Evolutionary conservation across 2,113 vertebrate genomes (phyloP), one percentile per base, ranked within the genome.

Genomic region (Saguinus midas): DNA sequence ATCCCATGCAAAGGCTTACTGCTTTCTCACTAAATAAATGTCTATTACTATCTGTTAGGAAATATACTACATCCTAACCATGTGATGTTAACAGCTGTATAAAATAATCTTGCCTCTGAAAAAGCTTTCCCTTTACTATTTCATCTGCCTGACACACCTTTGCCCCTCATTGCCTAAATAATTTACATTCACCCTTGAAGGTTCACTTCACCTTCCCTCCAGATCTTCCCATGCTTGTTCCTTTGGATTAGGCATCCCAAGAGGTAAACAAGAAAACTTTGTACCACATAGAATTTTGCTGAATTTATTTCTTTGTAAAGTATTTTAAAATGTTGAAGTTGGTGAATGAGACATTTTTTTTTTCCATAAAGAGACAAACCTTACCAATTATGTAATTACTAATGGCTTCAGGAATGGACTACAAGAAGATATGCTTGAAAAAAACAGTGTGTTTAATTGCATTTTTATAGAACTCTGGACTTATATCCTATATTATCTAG

Each of bases 301-400:
- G 76, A 50, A 45, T 6, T 91, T 87, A 58, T 32, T 90, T 85
- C 82, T 57, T 66, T 57, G 25, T 89, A 55, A 83, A 35, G 2
- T 91, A 40, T 21, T 68, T 79, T 96, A 78, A 94, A 86, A 91
- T 82, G 27, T 64, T 95, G 27, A 78, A 84, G 37, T 93, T 88
- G 43, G 70, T 8, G 43, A 96, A 13, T 52, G 25, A 83, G 7
- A 1, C 5, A 11, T 68, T 81, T 57, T 76, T 73, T 76, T 75
- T 83, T 18, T 2, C 4, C 25, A 83, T 29, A 17, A 92, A 83
- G 75, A 58, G 37, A 21, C 3, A 61, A 92, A 18, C 7, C n/a
- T 80, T 64, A 55, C 9, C 40, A 58, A 40, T 75, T 87, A 2
- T n/a, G 1, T 85, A 90, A 50, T 88, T 75, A 80, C 37, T 90